Evolutionary conservation across 1,140 invertebrate species (phyloP).

Genomic region (Eriocheir sinensis): DNA sequence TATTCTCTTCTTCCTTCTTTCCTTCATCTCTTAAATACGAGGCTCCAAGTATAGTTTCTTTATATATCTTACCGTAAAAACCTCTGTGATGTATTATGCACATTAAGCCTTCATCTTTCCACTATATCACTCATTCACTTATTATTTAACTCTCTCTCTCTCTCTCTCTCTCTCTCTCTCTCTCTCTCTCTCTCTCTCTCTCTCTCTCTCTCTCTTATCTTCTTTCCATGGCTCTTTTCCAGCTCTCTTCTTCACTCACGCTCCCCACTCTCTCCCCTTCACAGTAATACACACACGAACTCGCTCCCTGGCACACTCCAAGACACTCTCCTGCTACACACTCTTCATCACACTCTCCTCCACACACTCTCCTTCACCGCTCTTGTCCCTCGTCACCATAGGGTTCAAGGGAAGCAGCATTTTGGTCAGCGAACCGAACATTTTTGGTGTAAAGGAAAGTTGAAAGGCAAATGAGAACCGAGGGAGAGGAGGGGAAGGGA

Average conservation of each 20-base stretch:
- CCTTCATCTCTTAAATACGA: too few relatives aligned
- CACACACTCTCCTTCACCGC: neutral
- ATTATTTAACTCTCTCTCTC: neutral
- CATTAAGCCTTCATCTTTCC: neutral
- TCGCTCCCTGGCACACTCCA: neutral
- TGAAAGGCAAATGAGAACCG: constrained; percentile 10
- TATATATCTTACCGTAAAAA: too few relatives aligned
- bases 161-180: constrained; percentile 18
- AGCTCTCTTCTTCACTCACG: too few relatives aligned
- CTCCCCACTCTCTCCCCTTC: too few relatives aligned
- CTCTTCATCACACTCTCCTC: neutral
- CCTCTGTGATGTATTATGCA: too few relatives aligned
- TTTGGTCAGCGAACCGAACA: neutral
- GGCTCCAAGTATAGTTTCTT: too few relatives aligned
- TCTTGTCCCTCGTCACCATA: neutral
- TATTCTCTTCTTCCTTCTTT: neutral
- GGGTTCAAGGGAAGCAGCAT: neutral
- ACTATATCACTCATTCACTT: neutral
- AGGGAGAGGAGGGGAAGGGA: neutral
- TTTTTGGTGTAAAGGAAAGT: neutral
- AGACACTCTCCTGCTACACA: neutral
- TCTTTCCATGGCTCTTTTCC: neutral
- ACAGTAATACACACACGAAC: too few relatives aligned
- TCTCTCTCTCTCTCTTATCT: constrained; percentile 3
- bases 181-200: constrained; percentile 22